phyloP scores from a whole-genome alignment of 2,797 vertebrate species.

The Neosilurus hyrtlii region DNA sequence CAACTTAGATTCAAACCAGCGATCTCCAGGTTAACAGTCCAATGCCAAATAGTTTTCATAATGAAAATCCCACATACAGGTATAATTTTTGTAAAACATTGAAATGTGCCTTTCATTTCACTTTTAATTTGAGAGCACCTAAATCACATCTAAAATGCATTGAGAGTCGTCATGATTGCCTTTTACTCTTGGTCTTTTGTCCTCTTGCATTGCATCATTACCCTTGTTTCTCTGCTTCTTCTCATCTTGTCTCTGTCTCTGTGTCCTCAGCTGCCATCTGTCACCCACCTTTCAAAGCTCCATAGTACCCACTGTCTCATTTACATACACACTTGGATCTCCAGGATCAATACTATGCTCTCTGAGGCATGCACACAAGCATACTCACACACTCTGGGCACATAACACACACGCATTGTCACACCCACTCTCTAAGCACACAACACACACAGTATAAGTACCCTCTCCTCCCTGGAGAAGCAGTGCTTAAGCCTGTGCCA shows the following conservation, averaged over 20 bases:
- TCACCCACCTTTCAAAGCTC: conserved; percentile 20
- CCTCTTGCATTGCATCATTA: conserved; percentile 4
- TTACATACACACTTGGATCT: conserved; percentile 42
- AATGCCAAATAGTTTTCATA: not conserved
- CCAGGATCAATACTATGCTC: conserved; percentile 35
- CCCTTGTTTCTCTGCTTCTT: not conserved
- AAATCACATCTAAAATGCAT: not conserved
- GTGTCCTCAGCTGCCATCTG: conserved; percentile 40
- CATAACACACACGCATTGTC: conserved; percentile 24
- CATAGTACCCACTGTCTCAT: conserved; percentile 26
- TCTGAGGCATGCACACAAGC: conserved; percentile 22
- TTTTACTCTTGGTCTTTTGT: conserved; percentile 13
- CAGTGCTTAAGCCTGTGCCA: conserved; percentile 40
- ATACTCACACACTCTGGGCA: conserved; percentile 4
- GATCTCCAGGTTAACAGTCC: too few relatives aligned
- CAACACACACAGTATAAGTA: conserved; percentile 25
- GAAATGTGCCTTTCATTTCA: not conserved
- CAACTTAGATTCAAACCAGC: too few relatives aligned
- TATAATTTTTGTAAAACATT: not conserved
- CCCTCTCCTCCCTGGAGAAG: conserved; percentile 37
- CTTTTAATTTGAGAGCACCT: not conserved
- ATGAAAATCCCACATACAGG: not conserved
- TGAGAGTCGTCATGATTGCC: not conserved
- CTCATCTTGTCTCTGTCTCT: conserved; percentile 14
- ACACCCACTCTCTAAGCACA: conserved; percentile 17